Conservation (phyloP, 2,797 vertebrate species). For the Neosilurus mollespiculum region DNA sequence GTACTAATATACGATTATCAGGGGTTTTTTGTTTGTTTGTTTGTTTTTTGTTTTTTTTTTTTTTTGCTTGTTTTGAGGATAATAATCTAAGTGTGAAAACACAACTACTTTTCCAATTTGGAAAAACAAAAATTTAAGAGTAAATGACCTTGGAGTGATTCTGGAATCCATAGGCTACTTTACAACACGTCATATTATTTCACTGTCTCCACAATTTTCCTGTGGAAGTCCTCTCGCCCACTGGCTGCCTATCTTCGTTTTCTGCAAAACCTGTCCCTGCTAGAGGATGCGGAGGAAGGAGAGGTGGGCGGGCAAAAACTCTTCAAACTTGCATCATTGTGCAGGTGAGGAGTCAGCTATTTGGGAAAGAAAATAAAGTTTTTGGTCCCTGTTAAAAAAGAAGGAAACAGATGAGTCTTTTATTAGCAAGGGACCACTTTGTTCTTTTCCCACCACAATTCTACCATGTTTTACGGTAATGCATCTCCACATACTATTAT, state of each 20-base stretch:
- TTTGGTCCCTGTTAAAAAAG: slow-evolving; percentile 2
- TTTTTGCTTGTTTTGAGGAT: too few species aligned
- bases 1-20: too few species aligned
- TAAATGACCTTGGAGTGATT: not conserved
- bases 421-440: slow-evolving; percentile 20
- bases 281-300: slow-evolving; percentile 14
- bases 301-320: slow-evolving; percentile 1
- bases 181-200: not conserved
- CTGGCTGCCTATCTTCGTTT: slow-evolving; percentile 26
- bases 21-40: too few species aligned
- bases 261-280: slow-evolving; percentile 23
- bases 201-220: slow-evolving; percentile 4
- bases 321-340: slow-evolving; percentile 23
- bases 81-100: too few species aligned
- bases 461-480: not conserved
- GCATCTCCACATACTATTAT: not conserved
- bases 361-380: slow-evolving; percentile 16
- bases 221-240: slow-evolving; percentile 17
- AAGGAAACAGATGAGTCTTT: slow-evolving; percentile 7
- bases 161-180: slow-evolving; percentile 1
- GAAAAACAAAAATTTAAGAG: not conserved
- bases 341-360: slow-evolving; percentile 25
- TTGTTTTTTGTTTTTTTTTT: too few species aligned
- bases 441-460: not conserved
- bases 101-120: too few species aligned